These are phyloP conservation scores for Saccostrea cuccullata DNA, from an alignment of 1,140 invertebrate species.

Conservation along the genomic window DNA sequence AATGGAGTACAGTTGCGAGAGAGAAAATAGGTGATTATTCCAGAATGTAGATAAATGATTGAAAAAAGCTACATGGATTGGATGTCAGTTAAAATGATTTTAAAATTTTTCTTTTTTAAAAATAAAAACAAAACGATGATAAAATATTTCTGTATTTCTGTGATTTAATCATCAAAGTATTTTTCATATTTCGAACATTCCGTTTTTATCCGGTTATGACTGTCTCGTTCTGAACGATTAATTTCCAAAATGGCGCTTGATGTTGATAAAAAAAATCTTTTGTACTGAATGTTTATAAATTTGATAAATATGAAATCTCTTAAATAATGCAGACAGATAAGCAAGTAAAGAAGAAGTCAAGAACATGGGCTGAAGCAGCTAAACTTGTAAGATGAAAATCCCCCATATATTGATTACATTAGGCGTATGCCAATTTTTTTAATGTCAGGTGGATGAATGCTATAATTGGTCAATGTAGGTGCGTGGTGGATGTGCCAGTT, in stretches of 20 bases:
- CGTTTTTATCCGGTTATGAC: neutral
- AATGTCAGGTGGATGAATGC: neutral
- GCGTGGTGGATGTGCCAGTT: no score
- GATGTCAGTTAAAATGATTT: no score
- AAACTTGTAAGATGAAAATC: constrained; percentile 70
- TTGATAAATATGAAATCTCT: constrained; percentile 39
- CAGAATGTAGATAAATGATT: neutral
- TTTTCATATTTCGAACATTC: neutral
- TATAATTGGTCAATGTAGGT: no score
- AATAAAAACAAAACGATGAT: no score
- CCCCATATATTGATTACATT: neutral
- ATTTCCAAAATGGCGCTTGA: constrained; percentile 66
- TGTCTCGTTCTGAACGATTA: neutral
- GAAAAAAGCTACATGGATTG: neutral
- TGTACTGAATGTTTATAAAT: constrained; percentile 22
- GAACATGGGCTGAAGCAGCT: constrained; percentile 76
- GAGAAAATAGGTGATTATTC: neutral
- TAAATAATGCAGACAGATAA: constrained; percentile 72
- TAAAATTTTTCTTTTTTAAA: no score
- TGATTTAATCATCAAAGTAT: neutral
- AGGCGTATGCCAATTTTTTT: neutral
- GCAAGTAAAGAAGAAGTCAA: constrained; percentile 70
- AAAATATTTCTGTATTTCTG: no score
- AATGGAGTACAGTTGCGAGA: neutral
- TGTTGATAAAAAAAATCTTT: constrained; percentile 43